A percentile compares a stretch with the other conserved stretches of the same genome.
These are phyloP conservation scores for Himalopsyche tibetana DNA, from an alignment of 2,888 invertebrate genomes.

Conservation along the genomic window DNA sequence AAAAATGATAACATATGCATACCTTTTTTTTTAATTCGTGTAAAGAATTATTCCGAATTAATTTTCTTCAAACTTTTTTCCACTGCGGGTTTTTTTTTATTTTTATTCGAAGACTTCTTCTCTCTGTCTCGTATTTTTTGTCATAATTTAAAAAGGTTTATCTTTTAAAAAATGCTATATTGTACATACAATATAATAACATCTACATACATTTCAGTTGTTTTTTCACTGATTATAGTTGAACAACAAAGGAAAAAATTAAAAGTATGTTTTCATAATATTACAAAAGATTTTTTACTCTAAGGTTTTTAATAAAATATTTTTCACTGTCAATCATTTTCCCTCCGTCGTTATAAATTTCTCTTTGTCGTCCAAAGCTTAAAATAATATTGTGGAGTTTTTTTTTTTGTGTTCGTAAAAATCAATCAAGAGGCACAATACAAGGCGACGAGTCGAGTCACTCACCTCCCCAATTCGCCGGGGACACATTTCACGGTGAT, in stretches of 20 bases:
- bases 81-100: too few species aligned
- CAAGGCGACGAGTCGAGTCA: background rate
- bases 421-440: constrained; percentile 26
- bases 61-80: too few species aligned
- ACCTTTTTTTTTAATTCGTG: too few species aligned
- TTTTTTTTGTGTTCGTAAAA: background rate
- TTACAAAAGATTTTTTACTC: background rate
- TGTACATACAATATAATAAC: too few species aligned
- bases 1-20: too few species aligned
- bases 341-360: background rate
- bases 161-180: too few species aligned
- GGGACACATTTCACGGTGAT: constrained; percentile 34
- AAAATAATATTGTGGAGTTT: constrained; percentile 3
- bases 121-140: too few species aligned
- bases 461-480: background rate
- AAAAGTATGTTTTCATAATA: background rate
- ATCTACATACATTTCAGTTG: too few species aligned
- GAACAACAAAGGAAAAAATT: background rate
- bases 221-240: background rate
- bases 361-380: background rate
- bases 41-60: too few species aligned
- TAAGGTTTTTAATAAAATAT: background rate
- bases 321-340: background rate
- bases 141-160: too few species aligned
- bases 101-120: too few species aligned